A percentile compares a stretch with the other conserved stretches of the same genome.
Evolutionary conservation across 2,888 invertebrate species (phyloP).

Genomic region (Acheta domesticus): DNA sequence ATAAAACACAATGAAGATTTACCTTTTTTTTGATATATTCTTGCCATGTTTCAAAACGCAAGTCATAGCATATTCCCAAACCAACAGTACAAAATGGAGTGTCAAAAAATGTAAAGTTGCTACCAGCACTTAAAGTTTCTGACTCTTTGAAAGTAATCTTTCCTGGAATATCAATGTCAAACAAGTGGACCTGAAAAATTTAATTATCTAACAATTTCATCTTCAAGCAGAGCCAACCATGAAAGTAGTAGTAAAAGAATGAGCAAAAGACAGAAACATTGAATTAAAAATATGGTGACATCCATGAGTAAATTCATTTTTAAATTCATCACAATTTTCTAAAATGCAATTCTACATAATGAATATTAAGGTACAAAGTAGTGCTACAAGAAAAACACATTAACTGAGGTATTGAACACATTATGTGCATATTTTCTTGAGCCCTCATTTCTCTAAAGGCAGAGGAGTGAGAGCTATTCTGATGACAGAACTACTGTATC

Average conservation of each 20-base stretch:
- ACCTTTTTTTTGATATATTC: slow-evolving; percentile 44
- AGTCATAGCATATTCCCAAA: slow-evolving; percentile 91
- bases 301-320: no score
- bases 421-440: no score
- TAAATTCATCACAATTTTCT: no score
- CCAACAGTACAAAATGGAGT: slow-evolving; percentile 73
- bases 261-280: no score
- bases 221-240: not conserved
- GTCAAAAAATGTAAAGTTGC: slow-evolving; percentile 68
- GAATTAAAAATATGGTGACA: no score
- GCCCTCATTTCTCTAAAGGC: no score
- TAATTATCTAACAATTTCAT: not conserved
- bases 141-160: slow-evolving; percentile 93
- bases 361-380: no score
- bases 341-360: no score
- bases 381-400: no score
- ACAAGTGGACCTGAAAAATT: slow-evolving; percentile 73
- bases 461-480: no score
- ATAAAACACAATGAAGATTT: not conserved
- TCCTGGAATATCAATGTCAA: slow-evolving; percentile 92
- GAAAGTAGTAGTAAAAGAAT: not conserved
- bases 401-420: no score
- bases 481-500: no score
- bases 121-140: slow-evolving; percentile 73
- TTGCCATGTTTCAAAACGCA: slow-evolving; percentile 88